phyloP scores from a whole-genome alignment of 2,113 vertebrate genomes.

The Leucosticte australis region DNA sequence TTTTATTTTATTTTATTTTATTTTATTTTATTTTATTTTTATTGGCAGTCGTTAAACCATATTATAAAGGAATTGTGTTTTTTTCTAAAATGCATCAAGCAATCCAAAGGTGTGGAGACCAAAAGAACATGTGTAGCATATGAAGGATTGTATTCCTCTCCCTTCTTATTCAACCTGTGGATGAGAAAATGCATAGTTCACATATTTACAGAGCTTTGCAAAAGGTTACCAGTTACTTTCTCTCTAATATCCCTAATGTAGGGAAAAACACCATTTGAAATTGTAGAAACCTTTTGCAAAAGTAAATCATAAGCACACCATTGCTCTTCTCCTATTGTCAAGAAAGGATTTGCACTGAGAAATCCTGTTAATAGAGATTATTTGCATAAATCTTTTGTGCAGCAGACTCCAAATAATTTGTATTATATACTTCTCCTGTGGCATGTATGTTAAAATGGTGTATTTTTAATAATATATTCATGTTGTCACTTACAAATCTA shows the following conservation, averaged over 20 bases:
- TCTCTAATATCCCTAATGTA: neutral
- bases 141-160: neutral
- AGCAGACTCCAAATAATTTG: neutral
- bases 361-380: slow-evolving; percentile 18
- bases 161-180: neutral
- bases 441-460: neutral
- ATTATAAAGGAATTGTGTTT: neutral
- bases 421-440: neutral
- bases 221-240: neutral
- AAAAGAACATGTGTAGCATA: neutral
- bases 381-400: neutral
- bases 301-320: neutral
- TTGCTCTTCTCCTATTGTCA: neutral
- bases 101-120: neutral
- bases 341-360: slow-evolving; percentile 12
- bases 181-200: neutral
- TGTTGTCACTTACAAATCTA: neutral
- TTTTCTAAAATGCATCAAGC: neutral
- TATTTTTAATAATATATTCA: neutral
- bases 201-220: neutral
- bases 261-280: neutral
- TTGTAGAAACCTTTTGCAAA: neutral
- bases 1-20: neutral
- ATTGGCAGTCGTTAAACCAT: neutral
- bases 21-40: neutral